These are phyloP conservation scores for Xenus cinereus DNA, from an alignment of 2,113 vertebrate genomes.

Conservation along the genomic window DNA sequence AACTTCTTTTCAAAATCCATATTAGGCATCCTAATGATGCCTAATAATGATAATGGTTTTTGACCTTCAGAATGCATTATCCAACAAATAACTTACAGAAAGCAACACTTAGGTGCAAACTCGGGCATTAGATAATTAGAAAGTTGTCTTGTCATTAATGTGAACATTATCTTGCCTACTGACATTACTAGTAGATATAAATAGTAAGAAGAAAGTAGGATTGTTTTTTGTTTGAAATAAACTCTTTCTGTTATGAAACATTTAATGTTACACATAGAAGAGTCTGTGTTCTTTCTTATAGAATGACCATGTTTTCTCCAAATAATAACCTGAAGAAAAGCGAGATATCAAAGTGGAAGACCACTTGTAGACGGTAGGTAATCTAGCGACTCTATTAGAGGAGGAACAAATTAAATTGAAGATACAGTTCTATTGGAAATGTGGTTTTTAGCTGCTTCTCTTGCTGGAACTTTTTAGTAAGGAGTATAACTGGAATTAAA, in stretches of 20 bases:
- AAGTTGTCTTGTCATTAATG: not conserved
- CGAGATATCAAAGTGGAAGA: slow-evolving; percentile 34
- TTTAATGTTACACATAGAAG: not conserved
- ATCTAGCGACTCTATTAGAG: not conserved
- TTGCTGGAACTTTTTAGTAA: not conserved
- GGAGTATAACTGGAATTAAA: not conserved
- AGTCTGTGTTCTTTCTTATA: slow-evolving; percentile 36
- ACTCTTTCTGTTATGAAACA: not conserved
- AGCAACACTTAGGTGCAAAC: not conserved
- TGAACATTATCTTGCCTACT: not conserved
- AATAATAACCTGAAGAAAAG: slow-evolving; percentile 75
- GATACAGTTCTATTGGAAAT: not conserved
- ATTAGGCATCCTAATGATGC: too few relatives aligned
- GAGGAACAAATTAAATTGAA: not conserved
- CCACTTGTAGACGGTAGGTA: slow-evolving; percentile 67
- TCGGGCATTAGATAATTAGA: not conserved
- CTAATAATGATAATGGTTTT: too few relatives aligned
- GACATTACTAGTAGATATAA: not conserved
- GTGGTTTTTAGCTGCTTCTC: not conserved
- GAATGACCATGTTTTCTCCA: slow-evolving; percentile 79
- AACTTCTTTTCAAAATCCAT: not conserved
- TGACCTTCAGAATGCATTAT: not conserved
- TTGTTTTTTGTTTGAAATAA: not conserved
- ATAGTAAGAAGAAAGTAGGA: not conserved
- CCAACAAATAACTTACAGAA: not conserved